phyloP scores from a whole-genome alignment of 2,888 invertebrate genomes.

The Amphimallon solstitiale region DNA sequence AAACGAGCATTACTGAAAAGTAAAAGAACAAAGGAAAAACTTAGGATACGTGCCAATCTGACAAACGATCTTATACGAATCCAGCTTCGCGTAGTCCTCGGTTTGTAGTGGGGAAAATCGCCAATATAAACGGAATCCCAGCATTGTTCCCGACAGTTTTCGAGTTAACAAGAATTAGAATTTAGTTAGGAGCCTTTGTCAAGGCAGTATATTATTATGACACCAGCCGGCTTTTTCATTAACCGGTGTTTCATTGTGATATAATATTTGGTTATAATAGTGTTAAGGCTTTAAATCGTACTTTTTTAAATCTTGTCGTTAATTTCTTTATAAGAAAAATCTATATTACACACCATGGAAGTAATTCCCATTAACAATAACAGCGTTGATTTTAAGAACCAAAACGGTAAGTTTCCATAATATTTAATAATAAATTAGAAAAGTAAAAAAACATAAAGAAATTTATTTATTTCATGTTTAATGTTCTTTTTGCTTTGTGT shows the following conservation, averaged over 20 bases:
- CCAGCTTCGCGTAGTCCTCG: neutral
- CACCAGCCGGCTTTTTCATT: constrained; percentile 1
- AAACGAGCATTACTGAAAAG: neutral
- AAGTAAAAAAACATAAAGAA: too few species aligned
- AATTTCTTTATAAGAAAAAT: constrained; percentile 45
- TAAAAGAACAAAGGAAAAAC: constrained; percentile 13
- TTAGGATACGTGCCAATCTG: constrained; percentile 18
- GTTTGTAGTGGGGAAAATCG: neutral
- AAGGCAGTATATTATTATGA: neutral
- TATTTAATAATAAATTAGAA: neutral
- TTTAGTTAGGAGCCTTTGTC: neutral
- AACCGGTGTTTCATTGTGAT: constrained; percentile 11
- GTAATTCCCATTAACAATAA: constrained; percentile 53
- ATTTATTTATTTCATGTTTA: too few species aligned
- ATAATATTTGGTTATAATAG: constrained; percentile 24
- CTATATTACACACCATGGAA: constrained; percentile 52
- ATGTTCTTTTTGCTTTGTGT: too few species aligned
- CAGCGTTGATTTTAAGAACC: constrained; percentile 57
- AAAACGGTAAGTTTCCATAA: constrained; percentile 54
- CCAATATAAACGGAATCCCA: neutral
- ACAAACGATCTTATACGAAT: neutral
- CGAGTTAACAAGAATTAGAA: neutral
- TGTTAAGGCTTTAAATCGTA: constrained; percentile 25
- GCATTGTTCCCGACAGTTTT: constrained; percentile 7
- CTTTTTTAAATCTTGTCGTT: constrained; percentile 38